Conservation (phyloP, 2,113 vertebrate species). For the Rattus norvegicus region GRCr8 NC_086020.1:225624501-225625000, state of each 20-base stretch:
- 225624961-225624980: slow-evolving; percentile 53
- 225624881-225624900: slow-evolving; percentile 34
- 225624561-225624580: neutral
- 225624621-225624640: neutral
- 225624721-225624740: neutral
- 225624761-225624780: slow-evolving; percentile 46
- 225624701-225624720: neutral
- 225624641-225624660: slow-evolving; percentile 18
- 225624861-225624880: slow-evolving; percentile 12
- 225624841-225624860: slow-evolving; percentile 33
- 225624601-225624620: neutral
- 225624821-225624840: slow-evolving; percentile 52
- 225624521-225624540: neutral
- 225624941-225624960: slow-evolving; percentile 66
- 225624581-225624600: neutral
- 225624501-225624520: neutral
- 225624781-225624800: slow-evolving; percentile 45
- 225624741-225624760: neutral
- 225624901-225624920: neutral
- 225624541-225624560: neutral
- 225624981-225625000: slow-evolving; percentile 68
- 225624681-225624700: too few relatives aligned
- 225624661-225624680: neutral
- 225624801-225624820: slow-evolving; percentile 38
- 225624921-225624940: slow-evolving; percentile 44